phyloP scores from a whole-genome alignment of 2,113 vertebrate genomes.

The Cricetomys ansorgei region DNA sequence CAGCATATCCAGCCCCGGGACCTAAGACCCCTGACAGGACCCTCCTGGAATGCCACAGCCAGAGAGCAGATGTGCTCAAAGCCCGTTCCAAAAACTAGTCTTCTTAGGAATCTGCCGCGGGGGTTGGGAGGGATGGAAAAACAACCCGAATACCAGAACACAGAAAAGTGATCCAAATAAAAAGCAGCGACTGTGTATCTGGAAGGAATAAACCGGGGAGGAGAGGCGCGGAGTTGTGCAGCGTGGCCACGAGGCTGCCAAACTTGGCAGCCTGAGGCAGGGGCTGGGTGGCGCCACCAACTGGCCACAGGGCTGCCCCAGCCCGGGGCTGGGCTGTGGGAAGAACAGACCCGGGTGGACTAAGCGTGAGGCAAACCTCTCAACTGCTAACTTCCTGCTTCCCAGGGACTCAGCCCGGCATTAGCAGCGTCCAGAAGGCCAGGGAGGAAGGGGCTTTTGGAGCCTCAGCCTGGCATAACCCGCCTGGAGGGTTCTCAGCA shows the following conservation, averaged over 20 bases:
- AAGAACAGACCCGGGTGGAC: background rate
- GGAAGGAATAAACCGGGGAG: conserved; percentile 84
- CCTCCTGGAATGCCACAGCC: conserved; percentile 66
- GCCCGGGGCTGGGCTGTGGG: background rate
- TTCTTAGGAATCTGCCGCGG: conserved; percentile 78
- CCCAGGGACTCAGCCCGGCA: background rate
- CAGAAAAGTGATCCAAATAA: conserved; percentile 87
- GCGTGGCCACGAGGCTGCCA: conserved; percentile 76
- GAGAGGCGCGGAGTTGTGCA: conserved; percentile 78
- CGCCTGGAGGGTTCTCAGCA: background rate
- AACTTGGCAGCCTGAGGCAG: conserved; percentile 73
- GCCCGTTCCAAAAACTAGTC: conserved; percentile 67
- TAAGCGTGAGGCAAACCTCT: background rate
- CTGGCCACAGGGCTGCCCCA: conserved; percentile 6
- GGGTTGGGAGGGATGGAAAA: conserved; percentile 63
- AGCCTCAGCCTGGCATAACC: no score
- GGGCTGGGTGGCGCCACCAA: conserved; percentile 48
- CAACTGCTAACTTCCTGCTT: background rate
- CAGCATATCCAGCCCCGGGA: background rate
- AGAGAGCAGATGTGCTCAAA: conserved; percentile 76
- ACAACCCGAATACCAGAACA: conserved; percentile 83
- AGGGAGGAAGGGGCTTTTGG: background rate
- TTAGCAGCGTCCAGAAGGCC: background rate
- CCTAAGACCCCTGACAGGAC: conserved; percentile 54
- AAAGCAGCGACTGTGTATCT: conserved; percentile 85